These are phyloP conservation scores for Mola mola DNA, from an alignment of 2,113 vertebrate species.

Conservation along the genomic window DNA sequence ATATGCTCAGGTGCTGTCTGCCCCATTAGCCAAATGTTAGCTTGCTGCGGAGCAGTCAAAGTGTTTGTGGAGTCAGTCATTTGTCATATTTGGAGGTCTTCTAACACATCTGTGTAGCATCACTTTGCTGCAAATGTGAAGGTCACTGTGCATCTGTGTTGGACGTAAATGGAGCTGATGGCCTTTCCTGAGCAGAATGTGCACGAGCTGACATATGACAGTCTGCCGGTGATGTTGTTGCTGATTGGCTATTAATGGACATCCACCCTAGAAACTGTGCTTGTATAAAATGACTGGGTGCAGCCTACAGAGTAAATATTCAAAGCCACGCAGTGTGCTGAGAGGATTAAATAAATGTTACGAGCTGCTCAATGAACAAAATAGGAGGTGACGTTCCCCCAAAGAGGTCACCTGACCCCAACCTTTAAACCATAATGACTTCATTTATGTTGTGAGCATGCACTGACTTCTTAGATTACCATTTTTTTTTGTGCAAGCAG, in stretches of 20 bases:
- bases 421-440: no score
- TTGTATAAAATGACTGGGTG: not conserved
- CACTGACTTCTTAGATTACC: no score
- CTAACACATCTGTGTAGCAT: slow-evolving; percentile 25
- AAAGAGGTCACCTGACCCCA: no score
- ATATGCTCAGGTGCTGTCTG: slow-evolving; percentile 1
- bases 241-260: slow-evolving; percentile 19
- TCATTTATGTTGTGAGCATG: no score
- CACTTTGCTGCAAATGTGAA: slow-evolving; percentile 24
- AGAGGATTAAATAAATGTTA: not conserved
- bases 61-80: slow-evolving; percentile 22
- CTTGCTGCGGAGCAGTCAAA: slow-evolving; percentile 17
- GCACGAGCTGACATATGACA: slow-evolving; percentile 12
- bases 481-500: no score
- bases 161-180: slow-evolving; percentile 30
- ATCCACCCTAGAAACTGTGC: not conserved
- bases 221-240: not conserved
- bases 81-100: slow-evolving; percentile 47
- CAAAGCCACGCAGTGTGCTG: not conserved
- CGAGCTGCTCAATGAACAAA: no score
- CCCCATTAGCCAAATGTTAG: slow-evolving; percentile 64
- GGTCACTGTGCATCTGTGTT: slow-evolving; percentile 9
- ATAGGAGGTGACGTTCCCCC: no score
- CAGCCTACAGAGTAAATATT: not conserved
- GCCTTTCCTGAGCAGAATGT: slow-evolving; percentile 24